Conservation (phyloP, 2,888 invertebrate species). For the Harmothoe impar region DNA sequence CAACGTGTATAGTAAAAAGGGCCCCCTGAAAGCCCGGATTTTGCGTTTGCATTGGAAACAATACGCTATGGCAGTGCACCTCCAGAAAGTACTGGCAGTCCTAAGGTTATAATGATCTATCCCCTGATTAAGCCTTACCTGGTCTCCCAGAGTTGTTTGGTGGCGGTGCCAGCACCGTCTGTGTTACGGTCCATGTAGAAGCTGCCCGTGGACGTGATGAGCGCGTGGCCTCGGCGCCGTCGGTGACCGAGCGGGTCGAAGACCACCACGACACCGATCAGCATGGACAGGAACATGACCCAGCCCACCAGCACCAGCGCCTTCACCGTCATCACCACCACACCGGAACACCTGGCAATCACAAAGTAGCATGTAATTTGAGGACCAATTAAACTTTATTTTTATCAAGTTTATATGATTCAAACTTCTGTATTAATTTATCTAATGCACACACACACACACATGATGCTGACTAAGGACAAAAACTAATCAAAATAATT, state of each 20-base stretch:
- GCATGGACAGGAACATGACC: constrained; percentile 89
- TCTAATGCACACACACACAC: too few species aligned
- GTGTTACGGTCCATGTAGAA: constrained; percentile 5
- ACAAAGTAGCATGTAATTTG: background rate
- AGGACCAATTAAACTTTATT: too few species aligned
- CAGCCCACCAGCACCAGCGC: constrained; percentile 92
- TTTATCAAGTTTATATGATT: too few species aligned
- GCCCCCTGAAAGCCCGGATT: too few species aligned
- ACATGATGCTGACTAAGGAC: too few species aligned
- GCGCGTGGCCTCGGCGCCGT: background rate
- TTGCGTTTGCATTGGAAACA: too few species aligned
- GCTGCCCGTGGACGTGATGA: background rate
- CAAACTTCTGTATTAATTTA: too few species aligned
- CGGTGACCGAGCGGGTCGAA: constrained; percentile 93
- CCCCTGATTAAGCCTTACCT: constrained; percentile 55
- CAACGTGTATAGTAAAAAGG: too few species aligned
- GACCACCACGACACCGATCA: constrained; percentile 90
- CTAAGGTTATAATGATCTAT: too few species aligned
- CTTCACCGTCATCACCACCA: constrained; percentile 81
- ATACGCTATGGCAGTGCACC: too few species aligned
- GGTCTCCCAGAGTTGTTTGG: constrained; percentile 62
- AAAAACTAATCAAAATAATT: too few species aligned
- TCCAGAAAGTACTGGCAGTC: too few species aligned
- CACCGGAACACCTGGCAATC: background rate
- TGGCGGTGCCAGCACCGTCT: constrained; percentile 25